A percentile compares a stretch with the other conserved stretches of the same genome.
phyloP scores from a whole-genome alignment of 2,888 invertebrate genomes.

The Minunthozetes semirufus region DNA sequence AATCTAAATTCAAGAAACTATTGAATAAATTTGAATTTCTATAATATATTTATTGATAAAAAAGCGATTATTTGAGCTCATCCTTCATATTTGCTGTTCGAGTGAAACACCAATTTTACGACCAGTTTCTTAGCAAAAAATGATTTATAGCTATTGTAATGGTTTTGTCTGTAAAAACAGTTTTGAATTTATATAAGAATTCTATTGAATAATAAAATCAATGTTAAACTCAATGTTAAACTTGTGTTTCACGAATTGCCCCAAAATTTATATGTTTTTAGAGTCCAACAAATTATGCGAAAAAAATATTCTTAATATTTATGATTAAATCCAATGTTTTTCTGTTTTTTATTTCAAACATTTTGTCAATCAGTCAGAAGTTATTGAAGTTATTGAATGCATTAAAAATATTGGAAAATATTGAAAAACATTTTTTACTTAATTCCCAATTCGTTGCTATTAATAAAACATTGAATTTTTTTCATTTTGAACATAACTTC shows the following conservation, averaged over 20 bases:
- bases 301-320: too few species aligned
- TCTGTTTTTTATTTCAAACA: neutral
- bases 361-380: neutral
- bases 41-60: neutral
- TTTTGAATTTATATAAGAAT: neutral
- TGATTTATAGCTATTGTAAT: neutral
- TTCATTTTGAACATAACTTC: neutral
- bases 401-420: neutral
- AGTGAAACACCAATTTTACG: neutral
- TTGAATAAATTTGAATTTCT: neutral
- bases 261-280: too few species aligned
- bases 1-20: neutral
- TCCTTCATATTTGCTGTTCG: neutral
- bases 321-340: too few species aligned
- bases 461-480: neutral
- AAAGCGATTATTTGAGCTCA: neutral
- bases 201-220: neutral
- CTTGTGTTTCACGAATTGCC: too few species aligned
- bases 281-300: too few species aligned
- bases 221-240: neutral
- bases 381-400: neutral
- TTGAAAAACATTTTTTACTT: neutral
- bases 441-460: neutral
- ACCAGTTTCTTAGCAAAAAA: neutral
- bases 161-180: neutral